Evolutionary conservation across 1,140 invertebrate genomes (phyloP), one percentile per base, ranked within the genome.

Genomic region (Achroia grisella): DNA sequence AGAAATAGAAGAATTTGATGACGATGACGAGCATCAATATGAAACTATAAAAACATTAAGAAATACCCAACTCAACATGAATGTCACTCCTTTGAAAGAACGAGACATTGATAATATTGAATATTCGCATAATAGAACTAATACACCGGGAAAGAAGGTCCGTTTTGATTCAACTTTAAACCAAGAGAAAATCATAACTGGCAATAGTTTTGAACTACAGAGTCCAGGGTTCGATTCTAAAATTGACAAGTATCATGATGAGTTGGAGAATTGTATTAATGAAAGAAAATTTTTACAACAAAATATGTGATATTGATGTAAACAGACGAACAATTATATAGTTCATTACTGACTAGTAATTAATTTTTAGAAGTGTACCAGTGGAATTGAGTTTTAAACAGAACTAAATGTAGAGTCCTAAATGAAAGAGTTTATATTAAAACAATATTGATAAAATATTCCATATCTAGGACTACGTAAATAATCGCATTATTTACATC

Each of bases 191-290:
- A 56, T 87, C 1, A 87, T 87, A 8, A 86, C 86, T 4, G 86
- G 86, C 0, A 77, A 86, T 44, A 87, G 86, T 47, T 87, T 87
- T 46, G 71, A 62, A 10, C 54, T 85, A 2, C 72, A 77, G 46
- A 82, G 76, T 58, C 80, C 80, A 6, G 80, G 80, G 1, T 76
- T 85, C 29, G 75, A 85, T 56, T 51, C 70, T 4, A 76, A 86
- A 53, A 77, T 87, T 17, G 86, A 87, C 31, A 85, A 77, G 40
- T 87, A 80, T 58, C 86, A 87, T 52, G 83, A 86, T 57, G 86
- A 87, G 56, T 56, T 87, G 4, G 86, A 87, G 48, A 87, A 87
- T 30, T 86, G 86, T 62, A 86, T 86, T 27, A 87, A 87, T 56
- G 86, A 87, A 54, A 76, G 67, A 29, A 87, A 87, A 44, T 80